Evolutionary conservation across 2,888 invertebrate genomes (phyloP), one percentile per base, ranked within the genome.

Genomic region (Acleris literana): DNA sequence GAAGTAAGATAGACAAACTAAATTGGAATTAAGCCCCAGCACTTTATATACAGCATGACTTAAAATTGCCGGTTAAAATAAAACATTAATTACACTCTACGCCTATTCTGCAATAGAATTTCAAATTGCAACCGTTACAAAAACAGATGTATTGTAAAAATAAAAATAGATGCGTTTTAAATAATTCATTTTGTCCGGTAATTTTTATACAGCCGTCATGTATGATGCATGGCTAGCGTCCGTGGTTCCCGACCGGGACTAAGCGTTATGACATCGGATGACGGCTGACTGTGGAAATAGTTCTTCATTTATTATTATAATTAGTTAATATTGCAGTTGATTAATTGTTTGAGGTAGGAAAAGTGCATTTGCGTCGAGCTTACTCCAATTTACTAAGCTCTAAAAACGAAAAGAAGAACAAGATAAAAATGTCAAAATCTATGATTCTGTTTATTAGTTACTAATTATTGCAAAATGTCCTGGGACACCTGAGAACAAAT

Each of bases 221-320:
- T 51, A 70, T 88, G 86, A 91, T 85, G 78, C 78, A 91, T 87
- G 73, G 74, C 77, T 74, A 67, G 75, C 81, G 86, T 89, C 89
- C 90, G 88, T 76, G 76, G 71, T 66, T 75, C 69, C 74, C 75
- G 90, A 88, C 89, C 84, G 72, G 76, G 75, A 90, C 84, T 84
- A 86, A 90, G 85, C 80, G 78, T 80, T 53, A 54, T 64, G 64
- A 60, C 54, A 44, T 16, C 59, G 51, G 25, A 18, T 55, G 51
- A 60, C 54, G 54, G 59, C 11, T 22, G 16, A 25, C 29, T 11
- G 58, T 64, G 59, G 59, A 64, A 55, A 64, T 39, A 64, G 49
- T 53, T 64, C 39, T 49, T 51, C 58, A 52, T 64, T 49, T 49
- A 29, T 59, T 43, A 55, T 63, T 55, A 22, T 43, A n/a, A 54